A percentile compares a stretch with the other conserved stretches of the same genome.
Evolutionary conservation across 2,888 invertebrate species (phyloP).

Genomic region (Loripinus fragilis): DNA sequence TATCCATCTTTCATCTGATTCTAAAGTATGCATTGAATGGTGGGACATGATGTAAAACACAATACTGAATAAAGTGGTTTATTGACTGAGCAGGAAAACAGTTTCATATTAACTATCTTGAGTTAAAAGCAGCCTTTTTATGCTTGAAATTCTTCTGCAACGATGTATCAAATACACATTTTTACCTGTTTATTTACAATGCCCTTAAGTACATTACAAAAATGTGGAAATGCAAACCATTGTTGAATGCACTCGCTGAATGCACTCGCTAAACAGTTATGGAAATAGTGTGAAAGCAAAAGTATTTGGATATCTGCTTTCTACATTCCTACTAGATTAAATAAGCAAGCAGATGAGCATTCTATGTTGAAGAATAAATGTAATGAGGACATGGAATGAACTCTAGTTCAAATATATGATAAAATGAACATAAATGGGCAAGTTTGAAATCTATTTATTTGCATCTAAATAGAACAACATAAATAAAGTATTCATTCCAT

Average conservation of each 20-base stretch:
- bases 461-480: slow-evolving; percentile 37
- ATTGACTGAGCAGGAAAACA: background rate
- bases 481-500: slow-evolving; percentile 26
- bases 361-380: slow-evolving; percentile 10
- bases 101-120: background rate
- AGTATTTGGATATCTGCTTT: slow-evolving; percentile 38
- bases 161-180: background rate
- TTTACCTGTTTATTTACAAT: too few species aligned
- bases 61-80: background rate
- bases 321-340: slow-evolving; percentile 31
- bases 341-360: slow-evolving; percentile 32
- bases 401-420: slow-evolving; percentile 26
- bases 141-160: background rate
- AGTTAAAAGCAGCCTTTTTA: slow-evolving; percentile 2
- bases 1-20: background rate
- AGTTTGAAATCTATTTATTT: slow-evolving; percentile 35
- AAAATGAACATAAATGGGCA: slow-evolving; percentile 13
- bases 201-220: too few species aligned
- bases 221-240: too few species aligned
- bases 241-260: slow-evolving; percentile 26
- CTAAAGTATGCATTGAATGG: slow-evolving; percentile 35
- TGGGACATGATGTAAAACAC: slow-evolving; percentile 29
- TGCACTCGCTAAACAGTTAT: background rate
- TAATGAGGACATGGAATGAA: slow-evolving; percentile 33
- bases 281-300: slow-evolving; percentile 26